A percentile compares a stretch with the other conserved stretches of the same genome.
Conservation (phyloP, 2,113 vertebrate species). For the Pogona vitticeps region DNA sequence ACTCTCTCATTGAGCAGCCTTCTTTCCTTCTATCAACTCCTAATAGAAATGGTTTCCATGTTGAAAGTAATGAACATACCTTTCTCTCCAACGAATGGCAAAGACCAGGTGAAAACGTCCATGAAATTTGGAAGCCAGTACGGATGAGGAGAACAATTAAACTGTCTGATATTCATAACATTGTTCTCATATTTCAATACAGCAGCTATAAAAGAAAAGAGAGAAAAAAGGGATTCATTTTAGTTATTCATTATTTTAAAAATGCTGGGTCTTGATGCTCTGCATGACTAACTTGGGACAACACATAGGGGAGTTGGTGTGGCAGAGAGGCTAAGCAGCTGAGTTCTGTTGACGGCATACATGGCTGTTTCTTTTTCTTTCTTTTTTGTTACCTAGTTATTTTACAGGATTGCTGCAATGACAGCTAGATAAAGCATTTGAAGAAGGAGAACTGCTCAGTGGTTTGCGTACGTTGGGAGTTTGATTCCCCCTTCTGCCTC, state of each 20-base stretch:
- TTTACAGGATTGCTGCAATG: not conserved
- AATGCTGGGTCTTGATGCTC: not conserved
- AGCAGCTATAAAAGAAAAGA: constrained; percentile 81
- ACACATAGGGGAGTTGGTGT: not conserved
- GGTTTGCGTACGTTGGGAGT: too few species aligned
- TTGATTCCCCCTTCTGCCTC: too few species aligned
- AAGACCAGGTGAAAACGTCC: constrained; percentile 98
- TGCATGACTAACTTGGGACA: rapidly evolving
- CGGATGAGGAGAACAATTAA: constrained; percentile 97
- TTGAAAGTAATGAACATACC: constrained; percentile 71
- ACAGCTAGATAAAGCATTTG: not conserved
- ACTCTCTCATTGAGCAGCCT: not conserved
- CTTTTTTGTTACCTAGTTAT: not conserved
- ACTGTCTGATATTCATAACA: constrained; percentile 98
- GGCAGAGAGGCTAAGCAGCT: not conserved
- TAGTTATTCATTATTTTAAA: rapidly evolving
- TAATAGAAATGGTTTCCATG: not conserved
- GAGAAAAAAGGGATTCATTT: constrained; percentile 22
- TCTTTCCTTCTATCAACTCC: not conserved
- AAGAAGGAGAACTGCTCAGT: too few species aligned
- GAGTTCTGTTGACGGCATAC: too few species aligned
- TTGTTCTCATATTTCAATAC: constrained; percentile 99
- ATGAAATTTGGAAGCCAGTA: constrained; percentile 99
- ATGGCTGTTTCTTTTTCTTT: too few species aligned
- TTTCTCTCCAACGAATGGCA: constrained; percentile 97